These are phyloP conservation scores for Perccottus glenii DNA, from an alignment of 2,113 vertebrate species.

Conservation along the genomic window DNA sequence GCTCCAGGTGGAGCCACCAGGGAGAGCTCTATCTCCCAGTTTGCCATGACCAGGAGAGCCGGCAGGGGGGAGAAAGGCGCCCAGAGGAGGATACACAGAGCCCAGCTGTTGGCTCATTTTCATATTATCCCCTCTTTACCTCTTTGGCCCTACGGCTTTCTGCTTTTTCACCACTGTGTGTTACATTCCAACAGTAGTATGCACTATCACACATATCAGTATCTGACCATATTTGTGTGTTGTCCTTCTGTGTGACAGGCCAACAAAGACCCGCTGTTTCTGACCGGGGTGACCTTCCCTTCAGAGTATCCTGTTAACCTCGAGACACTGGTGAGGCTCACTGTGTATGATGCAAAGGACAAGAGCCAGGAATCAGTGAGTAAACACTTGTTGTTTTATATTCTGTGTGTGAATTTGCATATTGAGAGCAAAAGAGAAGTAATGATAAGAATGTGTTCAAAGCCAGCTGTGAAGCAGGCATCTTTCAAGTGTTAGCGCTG, in stretches of 20 bases:
- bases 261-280: constrained; percentile 94
- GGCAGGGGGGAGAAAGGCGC: constrained; percentile 1
- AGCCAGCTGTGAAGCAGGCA: constrained; percentile 17
- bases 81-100: constrained; percentile 27
- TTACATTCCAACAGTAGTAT: constrained; percentile 10
- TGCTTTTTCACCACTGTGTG: constrained; percentile 23
- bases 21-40: constrained; percentile 46
- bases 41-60: constrained; percentile 30
- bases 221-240: constrained; percentile 37
- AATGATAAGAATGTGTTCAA: constrained; percentile 32
- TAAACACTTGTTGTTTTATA: constrained; percentile 46
- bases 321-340: constrained; percentile 92
- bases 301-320: constrained; percentile 89
- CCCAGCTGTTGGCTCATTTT: constrained; percentile 79
- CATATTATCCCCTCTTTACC: background rate
- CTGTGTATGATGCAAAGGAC: constrained; percentile 96
- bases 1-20: constrained; percentile 49
- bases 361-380: constrained; percentile 91
- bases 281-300: constrained; percentile 94
- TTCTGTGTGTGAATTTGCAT: constrained; percentile 12
- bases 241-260: constrained; percentile 83
- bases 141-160: constrained; percentile 29
- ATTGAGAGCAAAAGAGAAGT: constrained; percentile 9
- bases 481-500: constrained; percentile 17
- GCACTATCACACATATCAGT: background rate